Evolutionary conservation across 2,888 invertebrate genomes (phyloP).

Genomic region (Phortica magna): DNA sequence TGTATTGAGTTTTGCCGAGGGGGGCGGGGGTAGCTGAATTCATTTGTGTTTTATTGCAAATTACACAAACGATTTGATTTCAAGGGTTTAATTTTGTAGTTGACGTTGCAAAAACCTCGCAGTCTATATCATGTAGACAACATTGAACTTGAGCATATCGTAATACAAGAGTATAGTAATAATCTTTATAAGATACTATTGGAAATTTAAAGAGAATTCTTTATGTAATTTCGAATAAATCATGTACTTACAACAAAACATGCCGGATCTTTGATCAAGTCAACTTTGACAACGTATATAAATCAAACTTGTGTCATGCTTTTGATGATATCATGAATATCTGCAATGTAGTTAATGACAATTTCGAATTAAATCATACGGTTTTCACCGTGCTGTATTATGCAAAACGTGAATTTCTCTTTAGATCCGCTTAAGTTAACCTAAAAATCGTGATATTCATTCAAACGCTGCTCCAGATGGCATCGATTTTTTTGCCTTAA

Average conservation of each 20-base stretch:
- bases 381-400: background rate
- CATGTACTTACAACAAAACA: background rate
- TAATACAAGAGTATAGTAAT: background rate
- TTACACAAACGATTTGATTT: constrained; percentile 39
- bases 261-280: constrained; percentile 28
- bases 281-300: background rate
- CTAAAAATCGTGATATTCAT: background rate
- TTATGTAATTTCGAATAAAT: background rate
- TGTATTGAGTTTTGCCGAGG: constrained; percentile 44
- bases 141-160: constrained; percentile 65
- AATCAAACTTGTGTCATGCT: constrained; percentile 28
- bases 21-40: constrained; percentile 39
- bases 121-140: constrained; percentile 36
- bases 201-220: background rate
- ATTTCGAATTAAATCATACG: background rate
- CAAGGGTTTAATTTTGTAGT: constrained; percentile 56
- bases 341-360: no score
- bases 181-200: background rate
- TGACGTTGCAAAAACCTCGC: constrained; percentile 13
- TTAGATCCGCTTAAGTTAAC: background rate
- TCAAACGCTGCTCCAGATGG: background rate
- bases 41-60: constrained; percentile 48
- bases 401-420: background rate
- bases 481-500: background rate
- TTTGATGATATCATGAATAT: constrained; percentile 25